Conservation (phyloP, 2,888 invertebrate species). For the Eupithecia tripunctaria region DNA sequence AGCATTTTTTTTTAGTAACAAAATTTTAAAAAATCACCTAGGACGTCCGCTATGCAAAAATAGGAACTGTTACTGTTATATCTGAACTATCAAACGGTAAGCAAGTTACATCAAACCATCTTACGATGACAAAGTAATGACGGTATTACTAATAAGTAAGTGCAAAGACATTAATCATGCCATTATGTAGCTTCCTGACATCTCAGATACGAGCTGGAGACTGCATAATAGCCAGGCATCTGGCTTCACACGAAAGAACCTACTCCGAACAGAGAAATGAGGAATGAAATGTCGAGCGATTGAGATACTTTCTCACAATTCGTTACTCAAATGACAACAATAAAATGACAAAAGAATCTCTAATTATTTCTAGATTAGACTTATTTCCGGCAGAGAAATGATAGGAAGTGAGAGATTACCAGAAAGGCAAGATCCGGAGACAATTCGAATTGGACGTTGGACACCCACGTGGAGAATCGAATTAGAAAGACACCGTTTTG, state of each 20-base stretch:
- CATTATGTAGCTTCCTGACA: slow-evolving; percentile 22
- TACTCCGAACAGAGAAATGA: slow-evolving; percentile 24
- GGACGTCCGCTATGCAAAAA: too few relatives aligned
- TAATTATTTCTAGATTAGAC: slow-evolving; percentile 71
- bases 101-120: background rate
- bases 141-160: slow-evolving; percentile 8
- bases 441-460: slow-evolving; percentile 33
- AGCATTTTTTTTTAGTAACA: too few relatives aligned
- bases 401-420: slow-evolving; percentile 66
- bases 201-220: slow-evolving; percentile 32
- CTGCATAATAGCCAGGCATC: slow-evolving; percentile 28
- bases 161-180: slow-evolving; percentile 24
- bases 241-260: slow-evolving; percentile 34
- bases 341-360: slow-evolving; percentile 49
- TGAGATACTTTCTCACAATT: slow-evolving; percentile 64
- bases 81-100: background rate
- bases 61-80: background rate
- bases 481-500: slow-evolving; percentile 1
- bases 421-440: slow-evolving; percentile 54
- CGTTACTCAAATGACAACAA: slow-evolving; percentile 61
- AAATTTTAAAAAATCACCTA: too few relatives aligned
- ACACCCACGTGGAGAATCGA: slow-evolving; percentile 53
- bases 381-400: slow-evolving; percentile 56
- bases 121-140: slow-evolving; percentile 10
- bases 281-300: slow-evolving; percentile 17